phyloP scores from a whole-genome alignment of 1,140 invertebrate species.

The Trichonephila inaurata region DNA sequence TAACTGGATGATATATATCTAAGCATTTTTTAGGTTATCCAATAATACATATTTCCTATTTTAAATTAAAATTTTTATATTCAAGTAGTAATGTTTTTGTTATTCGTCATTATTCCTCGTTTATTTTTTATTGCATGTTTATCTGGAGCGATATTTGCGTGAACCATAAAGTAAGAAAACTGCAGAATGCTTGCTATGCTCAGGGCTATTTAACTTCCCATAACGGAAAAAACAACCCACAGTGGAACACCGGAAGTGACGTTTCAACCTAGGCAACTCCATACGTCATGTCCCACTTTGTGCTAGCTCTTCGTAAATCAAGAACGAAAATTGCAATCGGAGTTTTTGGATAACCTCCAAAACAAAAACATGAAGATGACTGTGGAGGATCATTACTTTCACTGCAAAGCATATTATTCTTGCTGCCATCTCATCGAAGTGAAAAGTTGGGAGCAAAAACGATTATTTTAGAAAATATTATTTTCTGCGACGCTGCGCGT shows the following conservation, averaged over 20 bases:
- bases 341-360: slow-evolving; percentile 63
- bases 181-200: not conserved
- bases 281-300: slow-evolving; percentile 67
- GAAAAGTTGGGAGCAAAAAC: not conserved
- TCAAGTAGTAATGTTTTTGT: not conserved
- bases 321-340: slow-evolving; percentile 47
- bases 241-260: slow-evolving; percentile 41
- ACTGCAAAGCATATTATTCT: slow-evolving; percentile 37
- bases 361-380: slow-evolving; percentile 30
- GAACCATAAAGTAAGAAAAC: not conserved
- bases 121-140: not conserved
- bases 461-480: slow-evolving; percentile 58
- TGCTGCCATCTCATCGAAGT: not conserved
- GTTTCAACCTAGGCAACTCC: not conserved
- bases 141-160: not conserved
- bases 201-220: not conserved
- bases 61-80: too few relatives aligned
- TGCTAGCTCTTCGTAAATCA: slow-evolving; percentile 3
- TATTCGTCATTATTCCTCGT: not conserved
- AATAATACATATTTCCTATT: too few relatives aligned
- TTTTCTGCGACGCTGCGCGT: slow-evolving; percentile 45
- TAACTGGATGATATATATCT: too few relatives aligned
- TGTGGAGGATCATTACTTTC: slow-evolving; percentile 8
- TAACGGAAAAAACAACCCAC: not conserved
- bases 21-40: too few relatives aligned